Conservation (phyloP, 2,797 vertebrate genomes). For the Spinibarbus caldwelli region DNA sequence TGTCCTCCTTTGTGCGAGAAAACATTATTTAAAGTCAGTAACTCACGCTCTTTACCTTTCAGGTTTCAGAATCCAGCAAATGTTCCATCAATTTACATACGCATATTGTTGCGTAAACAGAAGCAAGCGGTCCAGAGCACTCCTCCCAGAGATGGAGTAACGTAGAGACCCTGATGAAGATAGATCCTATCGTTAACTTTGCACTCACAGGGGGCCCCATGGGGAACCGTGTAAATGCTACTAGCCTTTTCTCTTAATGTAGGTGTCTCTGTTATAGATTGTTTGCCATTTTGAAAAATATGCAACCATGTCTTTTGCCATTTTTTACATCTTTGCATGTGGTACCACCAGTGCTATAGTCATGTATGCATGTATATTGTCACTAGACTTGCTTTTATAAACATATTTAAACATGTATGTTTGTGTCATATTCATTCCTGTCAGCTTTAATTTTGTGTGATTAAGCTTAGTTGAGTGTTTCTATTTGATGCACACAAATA, state of each 20-base stretch:
- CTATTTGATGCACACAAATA: not conserved
- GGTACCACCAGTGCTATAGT: conserved; percentile 11
- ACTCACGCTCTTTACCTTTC: conserved; percentile 34
- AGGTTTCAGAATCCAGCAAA: conserved; percentile 38
- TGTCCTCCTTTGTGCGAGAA: conserved; percentile 25
- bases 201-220: conserved; percentile 47
- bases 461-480: no score
- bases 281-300: no score
- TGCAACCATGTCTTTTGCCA: conserved; percentile 51
- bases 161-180: conserved; percentile 51
- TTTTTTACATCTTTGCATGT: conserved; percentile 55
- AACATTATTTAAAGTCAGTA: conserved; percentile 59
- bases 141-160: not conserved
- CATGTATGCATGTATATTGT: conserved; percentile 46
- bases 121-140: conserved; percentile 26
- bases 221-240: conserved; percentile 56
- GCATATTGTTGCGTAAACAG: conserved; percentile 34
- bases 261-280: conserved; percentile 46
- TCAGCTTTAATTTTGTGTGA: not conserved
- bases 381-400: conserved; percentile 7
- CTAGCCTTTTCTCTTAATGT: conserved; percentile 52
- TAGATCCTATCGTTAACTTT: conserved; percentile 54
- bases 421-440: not conserved
- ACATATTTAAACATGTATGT: not conserved
- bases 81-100: conserved; percentile 51